A percentile compares a stretch with the other conserved stretches of the same genome.
phyloP scores from a whole-genome alignment of 2,113 vertebrate genomes.

The Ahaetulla prasina region DNA sequence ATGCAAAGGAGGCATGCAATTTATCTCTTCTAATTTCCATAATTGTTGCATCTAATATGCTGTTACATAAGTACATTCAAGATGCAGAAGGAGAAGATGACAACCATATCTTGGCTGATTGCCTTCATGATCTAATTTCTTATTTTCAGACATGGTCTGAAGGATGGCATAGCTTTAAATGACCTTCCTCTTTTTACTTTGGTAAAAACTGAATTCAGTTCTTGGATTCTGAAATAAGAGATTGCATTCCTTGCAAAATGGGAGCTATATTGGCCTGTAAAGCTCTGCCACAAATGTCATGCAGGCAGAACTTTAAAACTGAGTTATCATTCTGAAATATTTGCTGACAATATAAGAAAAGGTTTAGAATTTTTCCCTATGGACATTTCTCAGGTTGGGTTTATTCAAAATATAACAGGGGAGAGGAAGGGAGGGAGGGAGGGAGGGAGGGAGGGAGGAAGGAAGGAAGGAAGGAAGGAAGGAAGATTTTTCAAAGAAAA shows the following conservation, averaged over 20 bases:
- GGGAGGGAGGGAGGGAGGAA: too few relatives aligned
- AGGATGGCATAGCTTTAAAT: background rate
- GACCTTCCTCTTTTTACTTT: background rate
- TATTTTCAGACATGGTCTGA: background rate
- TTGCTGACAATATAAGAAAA: background rate
- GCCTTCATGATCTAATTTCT: background rate
- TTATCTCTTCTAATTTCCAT: background rate
- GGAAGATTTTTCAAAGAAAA: background rate
- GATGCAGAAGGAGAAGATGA: background rate
- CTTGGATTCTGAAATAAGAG: background rate
- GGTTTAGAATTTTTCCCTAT: background rate
- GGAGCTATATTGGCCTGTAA: background rate
- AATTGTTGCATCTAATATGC: background rate
- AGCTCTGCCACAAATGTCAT: background rate
- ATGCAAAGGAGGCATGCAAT: background rate
- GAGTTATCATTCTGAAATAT: background rate
- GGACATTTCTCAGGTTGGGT: background rate
- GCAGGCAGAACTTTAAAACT: background rate
- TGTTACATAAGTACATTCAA: background rate
- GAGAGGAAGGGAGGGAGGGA: too few relatives aligned
- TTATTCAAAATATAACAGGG: background rate
- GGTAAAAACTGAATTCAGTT: background rate
- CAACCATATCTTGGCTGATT: background rate
- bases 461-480: background rate
- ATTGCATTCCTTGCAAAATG: background rate